phyloP scores from a whole-genome alignment of 2,797 vertebrate species.

The Pseudocheirus occidentalis region DNA sequence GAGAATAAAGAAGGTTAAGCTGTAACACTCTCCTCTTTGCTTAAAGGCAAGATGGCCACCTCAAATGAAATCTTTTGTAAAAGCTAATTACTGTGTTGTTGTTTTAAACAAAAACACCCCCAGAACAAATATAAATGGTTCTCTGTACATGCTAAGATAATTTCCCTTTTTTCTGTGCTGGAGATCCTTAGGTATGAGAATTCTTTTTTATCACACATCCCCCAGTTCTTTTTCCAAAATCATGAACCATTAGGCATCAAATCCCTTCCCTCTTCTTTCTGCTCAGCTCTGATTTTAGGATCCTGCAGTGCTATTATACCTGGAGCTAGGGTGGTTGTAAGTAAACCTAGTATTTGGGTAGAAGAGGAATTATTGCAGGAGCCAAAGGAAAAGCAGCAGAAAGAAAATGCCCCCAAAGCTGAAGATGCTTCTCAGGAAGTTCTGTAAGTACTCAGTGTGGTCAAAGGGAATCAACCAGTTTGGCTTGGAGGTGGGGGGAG shows the following conservation, averaged over 20 bases:
- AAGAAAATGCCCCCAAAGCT: constrained; percentile 31
- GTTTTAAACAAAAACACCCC: not conserved
- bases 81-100: not conserved
- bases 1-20: not conserved
- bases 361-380: constrained; percentile 52
- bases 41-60: constrained; percentile 16
- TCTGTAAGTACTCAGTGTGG: constrained; percentile 73
- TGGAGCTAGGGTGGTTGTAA: constrained; percentile 68
- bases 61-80: not conserved
- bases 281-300: constrained; percentile 71
- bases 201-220: constrained; percentile 17
- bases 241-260: constrained; percentile 3
- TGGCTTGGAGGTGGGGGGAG: not conserved
- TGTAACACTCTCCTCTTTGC: constrained; percentile 34
- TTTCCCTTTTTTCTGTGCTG: not conserved
- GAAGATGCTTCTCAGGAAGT: constrained; percentile 40
- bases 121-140: not conserved
- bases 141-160: not conserved
- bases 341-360: constrained; percentile 44
- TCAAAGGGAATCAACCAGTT: constrained; percentile 39
- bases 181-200: not conserved
- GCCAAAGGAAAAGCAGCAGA: constrained; percentile 62
- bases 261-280: not conserved
- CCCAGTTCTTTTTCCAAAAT: constrained; percentile 12
- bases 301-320: constrained; percentile 57